Evolutionary conservation across 2,797 vertebrate genomes (phyloP).

Genomic region (Poecilia picta): DNA sequence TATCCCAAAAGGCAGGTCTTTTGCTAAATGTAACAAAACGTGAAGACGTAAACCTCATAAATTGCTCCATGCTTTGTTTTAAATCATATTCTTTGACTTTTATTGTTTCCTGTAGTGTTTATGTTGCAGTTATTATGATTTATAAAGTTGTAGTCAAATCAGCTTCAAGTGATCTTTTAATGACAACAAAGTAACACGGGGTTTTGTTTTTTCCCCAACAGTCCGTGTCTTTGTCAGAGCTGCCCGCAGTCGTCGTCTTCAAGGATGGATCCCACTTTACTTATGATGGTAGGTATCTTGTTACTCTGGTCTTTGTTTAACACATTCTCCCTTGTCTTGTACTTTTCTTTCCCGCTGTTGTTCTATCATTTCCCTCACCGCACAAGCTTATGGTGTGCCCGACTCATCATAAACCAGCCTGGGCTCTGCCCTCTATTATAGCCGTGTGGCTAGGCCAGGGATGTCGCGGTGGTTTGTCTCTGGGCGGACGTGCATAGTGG

Average conservation of each 20-base stretch:
- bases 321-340: conserved; percentile 34
- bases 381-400: conserved; percentile 57
- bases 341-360: conserved; percentile 28
- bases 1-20: background rate
- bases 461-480: conserved; percentile 65
- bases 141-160: background rate
- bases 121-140: background rate
- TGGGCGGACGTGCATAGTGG: conserved; percentile 53
- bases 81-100: background rate
- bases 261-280: conserved; percentile 93
- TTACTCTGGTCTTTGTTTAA: conserved; percentile 16
- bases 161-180: background rate
- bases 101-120: background rate
- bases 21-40: background rate
- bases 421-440: conserved; percentile 64
- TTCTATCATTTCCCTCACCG: conserved; percentile 65
- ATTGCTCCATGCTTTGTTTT: background rate
- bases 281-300: conserved; percentile 90
- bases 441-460: conserved; percentile 57
- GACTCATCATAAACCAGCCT: conserved; percentile 57
- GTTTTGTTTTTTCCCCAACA: conserved; percentile 58
- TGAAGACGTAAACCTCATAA: background rate
- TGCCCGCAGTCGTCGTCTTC: conserved; percentile 93
- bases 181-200: background rate
- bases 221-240: conserved; percentile 88